Base-by-base conservation (phyloP, 2,888 invertebrate species). In the Leptinotarsa rubiginosa region DNA sequence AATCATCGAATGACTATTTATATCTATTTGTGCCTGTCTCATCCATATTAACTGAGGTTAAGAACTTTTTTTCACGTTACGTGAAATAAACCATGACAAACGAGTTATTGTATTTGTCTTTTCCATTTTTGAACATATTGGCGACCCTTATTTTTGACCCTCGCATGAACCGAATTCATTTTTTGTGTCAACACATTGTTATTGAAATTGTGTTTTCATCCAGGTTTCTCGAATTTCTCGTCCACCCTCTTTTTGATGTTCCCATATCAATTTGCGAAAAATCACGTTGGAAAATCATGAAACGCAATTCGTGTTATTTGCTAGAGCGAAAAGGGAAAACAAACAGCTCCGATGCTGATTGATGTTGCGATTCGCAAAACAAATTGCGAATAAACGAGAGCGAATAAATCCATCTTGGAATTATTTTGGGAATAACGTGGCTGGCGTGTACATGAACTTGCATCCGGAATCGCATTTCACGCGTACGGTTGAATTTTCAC, bases 231-330 rank as follows among this genome's bases (percentile, higher is more conserved):
- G 22, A 56, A 56, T 22, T 22, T 22, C 20, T 56, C 22, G 13
- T 15, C 15, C 56, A 13, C 56, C 56, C 22, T 20, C 56, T 12
- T 18, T 56, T 56, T 22, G 56, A 56, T 56, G 22, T 20, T 56
- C 25, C 56, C 15, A 56, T 56, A 56, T 56, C 56, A 56, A 56
- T 56, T 56, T 56, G 56, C 4, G 56, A 56, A 56, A 56, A 56
- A 56, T 22, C 22, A 22, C 56, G 56, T 56, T 13, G 56, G 22
- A 56, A 22, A 56, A 56, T 56, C 56, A 56, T 56, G 4, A 56
- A 56, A 56, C 56, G 56, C 10, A 56, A 56, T 56, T 56, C 22
- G 22, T 56, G 56, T 25, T 56, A 15, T 56, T 56, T 56, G 56
- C 56, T 41, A 41, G 41, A 12, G 56, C 56, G 56, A 56, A 56